These are phyloP conservation scores for Zophobas atratus DNA, from an alignment of 1,140 invertebrate genomes.

Conservation along the genomic window DNA sequence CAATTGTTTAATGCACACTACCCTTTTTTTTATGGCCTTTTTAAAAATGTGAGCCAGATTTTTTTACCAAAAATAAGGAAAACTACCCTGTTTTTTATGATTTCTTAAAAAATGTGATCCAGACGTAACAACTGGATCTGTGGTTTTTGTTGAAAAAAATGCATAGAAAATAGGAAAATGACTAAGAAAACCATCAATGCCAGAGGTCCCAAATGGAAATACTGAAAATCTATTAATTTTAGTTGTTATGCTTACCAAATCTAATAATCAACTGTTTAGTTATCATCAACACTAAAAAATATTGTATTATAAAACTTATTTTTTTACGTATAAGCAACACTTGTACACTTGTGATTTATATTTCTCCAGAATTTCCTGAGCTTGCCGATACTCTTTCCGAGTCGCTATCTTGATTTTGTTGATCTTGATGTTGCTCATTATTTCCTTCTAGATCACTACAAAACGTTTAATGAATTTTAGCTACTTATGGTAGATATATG, in stretches of 20 bases:
- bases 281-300: background rate
- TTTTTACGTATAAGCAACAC: background rate
- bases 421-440: constrained; percentile 9
- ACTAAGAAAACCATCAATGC: too few species aligned
- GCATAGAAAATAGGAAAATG: too few species aligned
- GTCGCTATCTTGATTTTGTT: constrained; percentile 5
- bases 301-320: constrained; percentile 1
- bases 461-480: constrained; percentile 1
- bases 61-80: too few species aligned
- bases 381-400: background rate
- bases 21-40: too few species aligned
- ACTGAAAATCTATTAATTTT: too few species aligned
- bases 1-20: too few species aligned
- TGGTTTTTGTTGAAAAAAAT: too few species aligned
- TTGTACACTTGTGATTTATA: background rate
- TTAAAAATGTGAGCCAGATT: too few species aligned
- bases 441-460: constrained; percentile 9
- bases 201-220: too few species aligned
- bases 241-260: background rate
- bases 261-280: background rate
- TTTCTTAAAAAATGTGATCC: too few species aligned
- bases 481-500: background rate
- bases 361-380: constrained; percentile 6
- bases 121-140: too few species aligned
- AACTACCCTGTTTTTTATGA: too few species aligned